Percentiles rank a stretch among this genome's conserved stretches.
phyloP scores from a whole-genome alignment of 1,140 invertebrate species.

The Brachionus sp. region DNA sequence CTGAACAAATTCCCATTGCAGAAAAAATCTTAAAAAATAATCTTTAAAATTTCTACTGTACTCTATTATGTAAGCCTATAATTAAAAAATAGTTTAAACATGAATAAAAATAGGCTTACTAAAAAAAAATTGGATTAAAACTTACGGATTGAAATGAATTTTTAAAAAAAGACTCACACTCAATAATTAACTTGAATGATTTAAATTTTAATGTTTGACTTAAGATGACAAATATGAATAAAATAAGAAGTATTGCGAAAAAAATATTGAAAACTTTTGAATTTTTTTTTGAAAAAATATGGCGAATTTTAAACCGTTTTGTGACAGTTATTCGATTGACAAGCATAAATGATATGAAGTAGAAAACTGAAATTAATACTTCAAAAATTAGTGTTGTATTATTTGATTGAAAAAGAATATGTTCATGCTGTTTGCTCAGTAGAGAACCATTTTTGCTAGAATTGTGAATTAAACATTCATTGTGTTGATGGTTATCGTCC shows the following conservation, averaged over 20 bases:
- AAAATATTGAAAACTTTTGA: slow-evolving; percentile 14
- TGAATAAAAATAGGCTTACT: neutral
- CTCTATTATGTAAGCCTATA: too few species aligned
- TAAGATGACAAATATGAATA: neutral
- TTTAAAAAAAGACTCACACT: slow-evolving; percentile 21
- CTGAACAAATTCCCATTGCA: neutral
- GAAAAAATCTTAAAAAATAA: neutral
- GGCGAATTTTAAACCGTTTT: neutral
- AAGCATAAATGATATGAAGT: neutral
- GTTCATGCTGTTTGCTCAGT: neutral
- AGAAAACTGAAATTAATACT: neutral
- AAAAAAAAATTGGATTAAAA: neutral
- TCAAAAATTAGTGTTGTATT: neutral
- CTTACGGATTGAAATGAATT: slow-evolving; percentile 12
- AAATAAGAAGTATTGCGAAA: neutral
- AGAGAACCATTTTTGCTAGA: neutral
- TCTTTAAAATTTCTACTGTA: neutral
- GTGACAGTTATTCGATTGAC: neutral
- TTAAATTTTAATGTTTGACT: neutral
- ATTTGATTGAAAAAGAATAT: slow-evolving; percentile 11
- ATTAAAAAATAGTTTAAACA: too few species aligned
- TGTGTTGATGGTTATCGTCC: neutral
- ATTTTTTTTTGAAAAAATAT: neutral
- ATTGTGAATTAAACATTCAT: neutral
- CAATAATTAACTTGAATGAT: neutral